Base-by-base conservation (phyloP, 2,113 vertebrate genomes). In the Pterocles burchelli region DNA sequence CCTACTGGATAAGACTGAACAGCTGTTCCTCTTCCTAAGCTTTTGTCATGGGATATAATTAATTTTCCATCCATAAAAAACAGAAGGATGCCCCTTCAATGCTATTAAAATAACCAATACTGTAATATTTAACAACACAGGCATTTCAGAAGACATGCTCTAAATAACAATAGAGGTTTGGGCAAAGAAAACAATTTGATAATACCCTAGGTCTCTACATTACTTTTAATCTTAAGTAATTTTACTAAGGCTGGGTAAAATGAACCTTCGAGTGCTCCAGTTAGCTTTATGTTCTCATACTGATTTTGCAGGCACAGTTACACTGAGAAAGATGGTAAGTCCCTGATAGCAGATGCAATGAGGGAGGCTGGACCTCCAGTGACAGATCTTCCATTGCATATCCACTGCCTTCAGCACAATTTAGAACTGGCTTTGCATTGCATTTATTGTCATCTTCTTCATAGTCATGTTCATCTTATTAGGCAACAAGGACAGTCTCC, bases 31-130 rank as follows among this genome's bases (percentile, higher is more conserved):
- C 87, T 92, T 95, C 75, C 78, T 93, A 81, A 82, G 74, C 92
- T 94, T 96, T 94, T 95, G 65, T 96, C 87, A 93, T 1, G 18
- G 92, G 89, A 89, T 88, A 49, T 76, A 95, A 97, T 97, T 95
- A 97, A 91, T 94, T 84, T 73, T 82, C 66, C 85, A 96, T 73
- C 93, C 86, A 90, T 81, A 80, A 88, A 87, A 78, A 82, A 68
- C 63, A 80, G 89, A 96, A 89, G 49, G 76, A 95, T 93, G 73
- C 13, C 72, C 58, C 68, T 85, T 88, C 68, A 54, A 71, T 79
- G 79, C 66, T 82, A 67, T 13, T 95, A 91, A 92, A 96, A 89
- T 87, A 85, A n/a, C 49, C 65, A 85, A 62, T 73, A 91, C 11
- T 58, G 21, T 90, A 85, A 67, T 43, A 57, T 81, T 90, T 90